Percentiles rank a stretch among this genome's conserved stretches.
Conservation (phyloP, 1,140 invertebrate genomes). For the Drosophila funebris region DNA sequence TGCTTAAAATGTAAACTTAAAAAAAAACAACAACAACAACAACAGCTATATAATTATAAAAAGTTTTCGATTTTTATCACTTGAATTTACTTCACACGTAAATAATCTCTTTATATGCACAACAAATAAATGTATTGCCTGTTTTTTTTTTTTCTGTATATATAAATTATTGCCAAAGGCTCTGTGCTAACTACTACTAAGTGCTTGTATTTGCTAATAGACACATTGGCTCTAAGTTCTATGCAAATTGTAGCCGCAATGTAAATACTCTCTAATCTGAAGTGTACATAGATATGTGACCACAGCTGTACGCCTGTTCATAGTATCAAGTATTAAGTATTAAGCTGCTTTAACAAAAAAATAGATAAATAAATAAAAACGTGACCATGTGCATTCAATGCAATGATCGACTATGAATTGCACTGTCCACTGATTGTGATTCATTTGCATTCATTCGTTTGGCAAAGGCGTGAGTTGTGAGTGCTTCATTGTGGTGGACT, state of each 20-base stretch:
- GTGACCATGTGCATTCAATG: slow-evolving; percentile 13
- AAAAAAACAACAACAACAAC: background rate
- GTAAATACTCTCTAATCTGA: background rate
- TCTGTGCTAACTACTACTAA: slow-evolving; percentile 32
- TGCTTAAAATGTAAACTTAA: background rate
- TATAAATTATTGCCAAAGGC: slow-evolving; percentile 5
- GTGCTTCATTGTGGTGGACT: background rate
- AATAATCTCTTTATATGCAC: background rate
- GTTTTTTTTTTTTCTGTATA: background rate
- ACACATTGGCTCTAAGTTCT: slow-evolving; percentile 18
- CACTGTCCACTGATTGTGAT: slow-evolving; percentile 29
- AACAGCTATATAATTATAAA: background rate
- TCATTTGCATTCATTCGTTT: slow-evolving; percentile 29
- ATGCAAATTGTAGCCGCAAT: slow-evolving; percentile 23
- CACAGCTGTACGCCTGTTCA: background rate
- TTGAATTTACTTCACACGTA: background rate
- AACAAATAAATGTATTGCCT: slow-evolving; percentile 3
- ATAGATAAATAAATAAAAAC: too few relatives aligned
- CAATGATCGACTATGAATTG: slow-evolving; percentile 14
- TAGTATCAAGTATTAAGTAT: background rate
- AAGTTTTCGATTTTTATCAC: slow-evolving; percentile 1
- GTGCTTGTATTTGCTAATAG: slow-evolving; percentile 19
- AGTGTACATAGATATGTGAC: background rate
- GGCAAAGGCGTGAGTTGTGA: slow-evolving; percentile 1
- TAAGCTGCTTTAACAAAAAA: too few relatives aligned